phyloP scores from a whole-genome alignment of 2,113 vertebrate species.

The Sander vitreus region DNA sequence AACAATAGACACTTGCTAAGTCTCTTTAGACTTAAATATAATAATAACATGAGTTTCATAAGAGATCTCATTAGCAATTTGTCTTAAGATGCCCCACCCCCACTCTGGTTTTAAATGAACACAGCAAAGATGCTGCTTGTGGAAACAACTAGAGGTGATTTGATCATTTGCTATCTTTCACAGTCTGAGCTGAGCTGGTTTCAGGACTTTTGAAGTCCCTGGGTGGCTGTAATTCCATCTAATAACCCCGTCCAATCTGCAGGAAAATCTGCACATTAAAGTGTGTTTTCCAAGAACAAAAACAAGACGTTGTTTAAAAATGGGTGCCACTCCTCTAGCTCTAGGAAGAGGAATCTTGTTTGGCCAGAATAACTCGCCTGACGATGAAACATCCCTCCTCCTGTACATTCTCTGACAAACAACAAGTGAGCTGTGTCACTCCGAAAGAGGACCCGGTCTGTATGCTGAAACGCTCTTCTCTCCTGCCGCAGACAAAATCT shows the following conservation, averaged over 20 bases:
- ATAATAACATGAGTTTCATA: neutral
- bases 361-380: slow-evolving; percentile 65
- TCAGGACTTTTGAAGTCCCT: neutral
- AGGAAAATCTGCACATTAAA: slow-evolving; percentile 28
- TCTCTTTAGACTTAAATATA: neutral
- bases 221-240: neutral
- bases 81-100: neutral
- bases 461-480: slow-evolving; percentile 2
- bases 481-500: slow-evolving; percentile 16
- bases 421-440: slow-evolving; percentile 24
- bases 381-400: slow-evolving; percentile 53
- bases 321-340: slow-evolving; percentile 53
- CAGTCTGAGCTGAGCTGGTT: neutral
- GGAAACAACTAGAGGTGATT: neutral
- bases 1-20: neutral
- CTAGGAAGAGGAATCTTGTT: slow-evolving; percentile 72
- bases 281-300: slow-evolving; percentile 8
- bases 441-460: slow-evolving; percentile 7
- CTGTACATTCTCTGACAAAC: slow-evolving; percentile 44
- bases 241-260: neutral
- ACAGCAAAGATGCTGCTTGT: neutral
- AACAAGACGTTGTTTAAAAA: slow-evolving; percentile 11
- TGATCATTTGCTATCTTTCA: neutral
- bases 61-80: neutral
- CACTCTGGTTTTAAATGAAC: slow-evolving; percentile 1